Percentiles rank a stretch among this genome's conserved stretches.
These are phyloP conservation scores for Corticium candelabrum DNA, from an alignment of 37 sponge, comb jelly and placozoan species.

Conservation along the genomic window DNA sequence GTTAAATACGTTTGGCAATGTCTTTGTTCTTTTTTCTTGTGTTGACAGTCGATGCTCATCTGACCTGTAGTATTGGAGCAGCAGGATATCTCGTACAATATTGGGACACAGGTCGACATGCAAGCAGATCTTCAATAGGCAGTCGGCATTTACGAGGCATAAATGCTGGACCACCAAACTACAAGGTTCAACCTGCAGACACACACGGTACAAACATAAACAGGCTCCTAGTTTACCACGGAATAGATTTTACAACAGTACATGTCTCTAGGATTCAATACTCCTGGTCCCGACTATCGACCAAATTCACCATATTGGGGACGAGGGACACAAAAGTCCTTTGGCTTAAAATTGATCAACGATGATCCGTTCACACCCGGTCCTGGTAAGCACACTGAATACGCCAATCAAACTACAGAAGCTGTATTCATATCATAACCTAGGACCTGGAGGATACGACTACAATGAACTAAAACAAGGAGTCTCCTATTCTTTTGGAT, in stretches of 20 bases:
- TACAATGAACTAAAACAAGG: not conserved
- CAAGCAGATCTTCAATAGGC: slow-evolving; percentile 14
- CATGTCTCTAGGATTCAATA: slow-evolving; percentile 20
- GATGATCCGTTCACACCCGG: slow-evolving; percentile 21
- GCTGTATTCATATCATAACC: not conserved
- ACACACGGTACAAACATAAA: slow-evolving; percentile 17
- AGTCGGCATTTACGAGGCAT: slow-evolving; percentile 25
- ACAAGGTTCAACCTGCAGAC: slow-evolving; percentile 33
- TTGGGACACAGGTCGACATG: slow-evolving; percentile 15
- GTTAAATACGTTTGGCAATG: not conserved
- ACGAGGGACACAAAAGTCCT: slow-evolving; percentile 16
- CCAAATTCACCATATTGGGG: slow-evolving; percentile 26
- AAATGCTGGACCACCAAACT: slow-evolving; percentile 41
- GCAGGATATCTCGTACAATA: slow-evolving; percentile 14
- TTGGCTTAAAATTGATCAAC: slow-evolving; percentile 5
- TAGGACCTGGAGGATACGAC: not conserved
- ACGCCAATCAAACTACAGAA: not conserved
- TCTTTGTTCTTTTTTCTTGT: not conserved
- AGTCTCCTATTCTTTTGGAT: not conserved
- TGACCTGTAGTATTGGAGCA: slow-evolving; percentile 38
- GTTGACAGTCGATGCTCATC: slow-evolving; percentile 30
- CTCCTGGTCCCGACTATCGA: slow-evolving; percentile 36
- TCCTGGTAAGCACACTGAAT: slow-evolving; percentile 17
- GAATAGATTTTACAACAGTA: not conserved
- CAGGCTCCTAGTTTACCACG: not conserved